A percentile compares a stretch with the other conserved stretches of the same genome.
Conservation (phyloP, 2,113 vertebrate genomes). For the Phylloscopus whistleri region DNA sequence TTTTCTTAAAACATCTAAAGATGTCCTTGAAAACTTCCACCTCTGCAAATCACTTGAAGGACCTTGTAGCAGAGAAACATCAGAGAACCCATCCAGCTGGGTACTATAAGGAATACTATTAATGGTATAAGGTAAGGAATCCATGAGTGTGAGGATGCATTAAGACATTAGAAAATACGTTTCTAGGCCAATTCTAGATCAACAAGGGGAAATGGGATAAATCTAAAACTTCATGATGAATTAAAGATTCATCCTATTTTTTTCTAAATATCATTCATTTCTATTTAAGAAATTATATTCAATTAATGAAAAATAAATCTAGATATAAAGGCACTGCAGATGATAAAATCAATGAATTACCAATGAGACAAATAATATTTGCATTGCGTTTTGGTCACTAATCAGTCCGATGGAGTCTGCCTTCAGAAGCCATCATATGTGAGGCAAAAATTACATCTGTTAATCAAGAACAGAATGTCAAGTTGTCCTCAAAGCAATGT, state of each 20-base stretch:
- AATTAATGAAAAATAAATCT: not conserved
- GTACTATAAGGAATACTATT: not conserved
- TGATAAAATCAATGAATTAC: not conserved
- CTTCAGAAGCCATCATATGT: not conserved
- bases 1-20: not conserved
- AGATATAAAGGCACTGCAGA: not conserved
- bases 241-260: not conserved
- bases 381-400: accelerated
- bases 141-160: not conserved
- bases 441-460: not conserved
- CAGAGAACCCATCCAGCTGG: not conserved
- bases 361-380: not conserved
- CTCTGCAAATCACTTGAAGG: not conserved
- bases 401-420: not conserved
- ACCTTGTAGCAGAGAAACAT: not conserved
- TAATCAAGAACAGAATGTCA: not conserved
- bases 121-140: not conserved
- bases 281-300: not conserved
- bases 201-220: not conserved
- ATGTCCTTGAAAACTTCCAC: not conserved
- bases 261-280: not conserved
- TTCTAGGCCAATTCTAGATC: not conserved
- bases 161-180: not conserved
- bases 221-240: not conserved
- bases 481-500: not conserved